Evolutionary conservation across 2,888 invertebrate genomes (phyloP).

Genomic region (Stictocephala bisonia): DNA sequence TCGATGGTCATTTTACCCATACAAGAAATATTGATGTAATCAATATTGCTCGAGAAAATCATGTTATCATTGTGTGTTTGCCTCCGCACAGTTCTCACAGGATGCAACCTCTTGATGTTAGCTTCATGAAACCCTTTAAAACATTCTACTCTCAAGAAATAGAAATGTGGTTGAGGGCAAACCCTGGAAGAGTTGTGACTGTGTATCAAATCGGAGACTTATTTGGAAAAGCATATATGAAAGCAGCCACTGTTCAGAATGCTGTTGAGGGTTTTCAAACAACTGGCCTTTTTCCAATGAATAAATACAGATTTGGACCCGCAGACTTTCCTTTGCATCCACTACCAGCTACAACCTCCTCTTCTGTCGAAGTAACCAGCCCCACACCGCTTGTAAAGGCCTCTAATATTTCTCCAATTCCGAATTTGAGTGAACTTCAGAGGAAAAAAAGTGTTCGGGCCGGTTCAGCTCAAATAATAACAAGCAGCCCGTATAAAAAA

Average conservation of each 20-base stretch:
- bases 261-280: constrained; percentile 55
- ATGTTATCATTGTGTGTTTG: constrained; percentile 43
- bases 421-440: too few species aligned
- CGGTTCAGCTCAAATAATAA: too few species aligned
- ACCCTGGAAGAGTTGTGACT: constrained; percentile 54
- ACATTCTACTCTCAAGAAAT: constrained; percentile 44
- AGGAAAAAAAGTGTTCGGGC: too few species aligned
- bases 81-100: constrained; percentile 29
- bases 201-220: constrained; percentile 49
- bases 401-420: too few species aligned
- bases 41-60: constrained; percentile 33
- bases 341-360: not conserved
- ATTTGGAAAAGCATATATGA: constrained; percentile 58
- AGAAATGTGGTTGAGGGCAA: constrained; percentile 52
- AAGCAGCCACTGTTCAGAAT: constrained; percentile 54
- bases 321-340: not conserved
- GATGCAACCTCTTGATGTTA: constrained; percentile 42
- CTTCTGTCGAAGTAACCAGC: too few species aligned
- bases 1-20: constrained; percentile 47
- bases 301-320: not conserved
- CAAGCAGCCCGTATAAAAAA: too few species aligned
- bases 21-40: constrained; percentile 45
- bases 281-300: not conserved
- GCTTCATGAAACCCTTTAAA: constrained; percentile 42
- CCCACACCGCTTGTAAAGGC: too few species aligned